Conservation (phyloP, 1,140 invertebrate species). For the Anastatus disparis region DNA sequence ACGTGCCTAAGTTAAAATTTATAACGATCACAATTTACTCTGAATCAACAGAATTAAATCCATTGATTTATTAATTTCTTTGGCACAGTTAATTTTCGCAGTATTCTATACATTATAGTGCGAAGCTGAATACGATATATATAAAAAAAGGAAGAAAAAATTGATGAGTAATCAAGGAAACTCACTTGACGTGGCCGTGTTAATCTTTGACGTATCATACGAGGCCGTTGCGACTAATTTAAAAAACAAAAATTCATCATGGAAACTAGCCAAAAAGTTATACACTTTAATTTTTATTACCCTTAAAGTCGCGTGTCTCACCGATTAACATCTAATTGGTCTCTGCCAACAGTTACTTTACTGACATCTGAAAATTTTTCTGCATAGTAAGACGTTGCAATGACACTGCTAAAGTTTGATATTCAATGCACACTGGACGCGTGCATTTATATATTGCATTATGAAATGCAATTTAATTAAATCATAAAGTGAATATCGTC, state of each 20-base stretch:
- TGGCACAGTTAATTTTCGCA: background rate
- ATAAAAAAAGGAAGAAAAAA: constrained; percentile 12
- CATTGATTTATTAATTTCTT: background rate
- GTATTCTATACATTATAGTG: background rate
- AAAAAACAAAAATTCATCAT: background rate
- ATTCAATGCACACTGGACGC: background rate
- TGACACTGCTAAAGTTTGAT: background rate
- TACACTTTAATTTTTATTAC: constrained; percentile 11
- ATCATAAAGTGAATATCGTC: no score
- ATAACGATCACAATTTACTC: no score
- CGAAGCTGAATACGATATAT: no score
- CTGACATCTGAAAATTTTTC: background rate
- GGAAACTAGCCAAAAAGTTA: constrained; percentile 7
- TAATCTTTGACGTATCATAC: constrained; percentile 5
- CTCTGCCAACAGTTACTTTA: constrained; percentile 1
- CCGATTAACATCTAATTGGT: background rate
- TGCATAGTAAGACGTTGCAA: background rate
- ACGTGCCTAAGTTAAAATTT: no score
- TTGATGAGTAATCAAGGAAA: constrained; percentile 28
- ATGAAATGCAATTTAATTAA: background rate
- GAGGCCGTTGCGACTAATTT: background rate
- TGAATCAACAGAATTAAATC: no score
- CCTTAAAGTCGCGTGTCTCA: background rate
- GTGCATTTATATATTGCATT: background rate
- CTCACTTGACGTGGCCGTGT: background rate